Conservation (phyloP, 1,140 invertebrate genomes). For the Eciton burchellii region DNA sequence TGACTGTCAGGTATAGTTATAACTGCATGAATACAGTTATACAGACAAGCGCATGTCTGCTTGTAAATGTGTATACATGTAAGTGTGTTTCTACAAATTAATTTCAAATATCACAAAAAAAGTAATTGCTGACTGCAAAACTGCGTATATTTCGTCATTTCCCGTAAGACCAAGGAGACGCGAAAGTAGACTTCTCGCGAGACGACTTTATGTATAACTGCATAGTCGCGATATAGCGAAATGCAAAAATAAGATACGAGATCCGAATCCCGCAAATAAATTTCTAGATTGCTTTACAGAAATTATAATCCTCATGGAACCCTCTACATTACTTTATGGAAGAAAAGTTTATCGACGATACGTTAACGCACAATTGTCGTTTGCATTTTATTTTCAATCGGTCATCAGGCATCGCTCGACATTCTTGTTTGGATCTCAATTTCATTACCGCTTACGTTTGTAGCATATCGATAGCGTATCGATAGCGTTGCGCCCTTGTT, state of each 20-base stretch:
- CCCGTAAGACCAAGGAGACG: neutral
- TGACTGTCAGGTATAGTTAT: conserved; percentile 81
- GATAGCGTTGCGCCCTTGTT: conserved; percentile 26
- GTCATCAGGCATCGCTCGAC: neutral
- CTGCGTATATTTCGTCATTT: conserved; percentile 26
- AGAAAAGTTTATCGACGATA: neutral
- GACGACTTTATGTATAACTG: conserved; percentile 5
- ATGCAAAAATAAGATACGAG: conserved; percentile 25
- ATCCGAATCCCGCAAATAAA: neutral
- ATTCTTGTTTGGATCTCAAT: conserved; percentile 4
- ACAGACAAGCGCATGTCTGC: conserved; percentile 47
- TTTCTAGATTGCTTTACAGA: neutral
- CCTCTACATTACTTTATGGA: neutral
- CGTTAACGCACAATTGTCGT: neutral
- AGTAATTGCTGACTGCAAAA: conserved; percentile 20
- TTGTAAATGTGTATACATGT: too few species aligned
- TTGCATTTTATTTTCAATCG: neutral
- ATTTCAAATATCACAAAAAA: conserved; percentile 42
- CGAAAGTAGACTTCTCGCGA: conserved; percentile 4
- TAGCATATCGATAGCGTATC: conserved; percentile 15
- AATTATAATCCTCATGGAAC: neutral
- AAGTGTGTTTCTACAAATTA: conserved; percentile 20
- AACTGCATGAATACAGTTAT: conserved; percentile 59
- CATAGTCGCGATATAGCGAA: conserved; percentile 12
- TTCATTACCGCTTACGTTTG: conserved; percentile 12